Evolutionary conservation across 2,888 invertebrate genomes (phyloP).

Genomic region (Physocephala rufipes): DNA sequence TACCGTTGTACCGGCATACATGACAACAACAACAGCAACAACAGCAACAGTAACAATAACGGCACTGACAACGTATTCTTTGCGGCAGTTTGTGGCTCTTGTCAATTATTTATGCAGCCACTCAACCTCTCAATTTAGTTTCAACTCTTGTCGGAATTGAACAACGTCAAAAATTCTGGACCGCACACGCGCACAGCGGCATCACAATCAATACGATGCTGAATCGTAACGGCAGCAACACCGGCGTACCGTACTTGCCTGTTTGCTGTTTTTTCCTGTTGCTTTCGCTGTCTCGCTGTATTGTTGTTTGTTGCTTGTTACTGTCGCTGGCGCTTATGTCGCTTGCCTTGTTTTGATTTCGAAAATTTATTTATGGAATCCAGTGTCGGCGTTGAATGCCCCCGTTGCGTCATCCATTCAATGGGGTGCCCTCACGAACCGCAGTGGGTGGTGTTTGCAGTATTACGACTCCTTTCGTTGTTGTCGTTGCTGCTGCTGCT

Average conservation of each 20-base stretch:
- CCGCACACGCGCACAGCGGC: conserved; percentile 21
- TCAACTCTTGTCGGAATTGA: conserved; percentile 19
- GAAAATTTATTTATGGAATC: conserved; percentile 57
- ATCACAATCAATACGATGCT: not conserved
- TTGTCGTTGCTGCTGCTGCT: conserved; percentile 23
- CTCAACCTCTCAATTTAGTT: conserved; percentile 27
- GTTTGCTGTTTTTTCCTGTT: conserved; percentile 31
- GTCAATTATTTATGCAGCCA: conserved; percentile 22
- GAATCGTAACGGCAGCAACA: conserved; percentile 1
- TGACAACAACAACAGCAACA: conserved; percentile 14
- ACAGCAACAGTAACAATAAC: conserved; percentile 17
- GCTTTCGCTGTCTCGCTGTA: conserved; percentile 5
- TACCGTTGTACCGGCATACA: not conserved
- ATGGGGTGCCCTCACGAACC: conserved; percentile 26
- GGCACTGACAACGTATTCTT: conserved; percentile 17
- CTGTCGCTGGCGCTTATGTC: not conserved
- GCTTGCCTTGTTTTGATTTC: conserved; percentile 46
- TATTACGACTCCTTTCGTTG: too few species aligned
- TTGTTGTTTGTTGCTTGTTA: too few species aligned
- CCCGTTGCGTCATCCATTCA: conserved; percentile 59
- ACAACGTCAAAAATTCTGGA: conserved; percentile 23
- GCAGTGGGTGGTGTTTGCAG: conserved; percentile 45
- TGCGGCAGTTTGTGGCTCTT: conserved; percentile 46
- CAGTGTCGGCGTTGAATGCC: conserved; percentile 43
- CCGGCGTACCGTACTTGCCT: conserved; percentile 28